Percentiles rank a stretch among this genome's conserved stretches.
Conservation (phyloP, 1,140 invertebrate species). For the Drosophila ananassae region DNA sequence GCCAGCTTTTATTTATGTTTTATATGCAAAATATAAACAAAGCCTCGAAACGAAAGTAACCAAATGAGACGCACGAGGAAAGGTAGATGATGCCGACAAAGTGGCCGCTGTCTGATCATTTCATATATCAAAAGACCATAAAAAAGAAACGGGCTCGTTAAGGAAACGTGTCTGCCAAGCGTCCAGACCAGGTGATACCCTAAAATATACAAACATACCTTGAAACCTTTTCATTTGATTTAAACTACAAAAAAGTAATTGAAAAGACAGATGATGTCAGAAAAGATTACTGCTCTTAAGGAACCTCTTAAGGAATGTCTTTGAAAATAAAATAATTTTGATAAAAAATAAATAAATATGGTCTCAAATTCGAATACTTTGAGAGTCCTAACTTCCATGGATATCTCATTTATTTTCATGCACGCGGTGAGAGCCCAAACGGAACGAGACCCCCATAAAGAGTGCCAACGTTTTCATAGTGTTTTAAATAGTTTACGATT, state of each 20-base stretch:
- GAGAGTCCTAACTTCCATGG: neutral
- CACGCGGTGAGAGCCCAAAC: constrained; percentile 33
- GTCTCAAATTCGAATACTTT: neutral
- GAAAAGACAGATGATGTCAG: too few species aligned
- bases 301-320: neutral
- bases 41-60: constrained; percentile 46
- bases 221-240: neutral
- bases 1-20: constrained; percentile 45
- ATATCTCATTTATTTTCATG: constrained; percentile 70
- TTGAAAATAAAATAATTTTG: neutral
- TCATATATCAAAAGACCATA: constrained; percentile 77
- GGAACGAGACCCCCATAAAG: constrained; percentile 64
- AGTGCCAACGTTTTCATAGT: constrained; percentile 72
- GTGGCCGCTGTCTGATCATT: constrained; percentile 61
- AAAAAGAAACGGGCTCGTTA: constrained; percentile 71
- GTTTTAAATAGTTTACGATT: constrained; percentile 76
- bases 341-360: too few species aligned
- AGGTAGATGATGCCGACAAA: constrained; percentile 75
- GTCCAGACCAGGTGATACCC: neutral
- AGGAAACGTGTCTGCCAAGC: neutral
- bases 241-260: neutral
- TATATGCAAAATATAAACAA: constrained; percentile 75
- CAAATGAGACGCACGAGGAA: constrained; percentile 43
- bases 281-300: too few species aligned
- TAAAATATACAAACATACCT: constrained; percentile 3